Conservation (phyloP, 2,113 vertebrate species). For the Echinops telfairi region DNA sequence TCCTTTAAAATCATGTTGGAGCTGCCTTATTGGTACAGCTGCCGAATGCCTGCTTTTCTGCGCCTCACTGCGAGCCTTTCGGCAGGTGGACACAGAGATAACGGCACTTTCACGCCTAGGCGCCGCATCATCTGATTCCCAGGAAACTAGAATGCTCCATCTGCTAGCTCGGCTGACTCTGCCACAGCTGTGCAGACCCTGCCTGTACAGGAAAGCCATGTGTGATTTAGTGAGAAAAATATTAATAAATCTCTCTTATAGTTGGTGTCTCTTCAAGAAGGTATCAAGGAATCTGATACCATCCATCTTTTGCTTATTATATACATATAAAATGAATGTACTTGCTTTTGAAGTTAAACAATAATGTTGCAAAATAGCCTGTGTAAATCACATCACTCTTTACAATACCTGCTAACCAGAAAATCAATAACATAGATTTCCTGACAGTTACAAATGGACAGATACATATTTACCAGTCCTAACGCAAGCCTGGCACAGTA, state of each 20-base stretch:
- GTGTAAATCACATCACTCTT: constrained; percentile 47
- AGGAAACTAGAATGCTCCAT: constrained; percentile 60
- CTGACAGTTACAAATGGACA: constrained; percentile 65
- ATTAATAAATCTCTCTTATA: constrained; percentile 36
- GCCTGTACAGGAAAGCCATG: background rate
- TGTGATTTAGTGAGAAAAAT: constrained; percentile 64
- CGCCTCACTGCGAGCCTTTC: background rate
- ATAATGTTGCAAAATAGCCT: constrained; percentile 48
- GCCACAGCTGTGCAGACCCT: constrained; percentile 42
- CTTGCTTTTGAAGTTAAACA: constrained; percentile 49
- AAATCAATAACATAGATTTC: constrained; percentile 71
- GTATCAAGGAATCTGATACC: constrained; percentile 3
- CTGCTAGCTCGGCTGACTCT: constrained; percentile 47
- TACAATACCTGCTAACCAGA: constrained; percentile 55
- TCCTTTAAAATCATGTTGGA: constrained; percentile 24
- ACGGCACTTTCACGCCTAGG: background rate
- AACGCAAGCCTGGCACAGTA: constrained; percentile 60
- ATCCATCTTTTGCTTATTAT: constrained; percentile 49
- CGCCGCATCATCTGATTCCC: constrained; percentile 38
- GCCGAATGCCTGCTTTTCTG: background rate
- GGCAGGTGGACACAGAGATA: constrained; percentile 45
- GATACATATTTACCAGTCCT: constrained; percentile 59
- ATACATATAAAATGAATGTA: constrained; percentile 43
- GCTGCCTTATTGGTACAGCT: background rate
- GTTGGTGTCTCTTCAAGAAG: constrained; percentile 5